phyloP scores from a whole-genome alignment of 2,113 vertebrate species.

The Fregata magnificens region DNA sequence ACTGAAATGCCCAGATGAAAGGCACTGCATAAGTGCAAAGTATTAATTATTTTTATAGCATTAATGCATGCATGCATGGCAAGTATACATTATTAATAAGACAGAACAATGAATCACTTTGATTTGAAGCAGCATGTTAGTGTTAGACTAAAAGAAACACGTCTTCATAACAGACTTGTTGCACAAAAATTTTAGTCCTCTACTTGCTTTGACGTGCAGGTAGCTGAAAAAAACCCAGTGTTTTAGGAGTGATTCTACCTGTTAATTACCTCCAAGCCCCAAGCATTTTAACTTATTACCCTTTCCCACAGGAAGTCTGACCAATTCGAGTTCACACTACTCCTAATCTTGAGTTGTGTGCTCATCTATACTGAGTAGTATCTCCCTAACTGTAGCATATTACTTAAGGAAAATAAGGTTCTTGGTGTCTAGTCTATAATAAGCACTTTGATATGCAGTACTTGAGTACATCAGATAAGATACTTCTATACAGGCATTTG shows the following conservation, averaged over 20 bases:
- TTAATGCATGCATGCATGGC: neutral
- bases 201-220: slow-evolving; percentile 52
- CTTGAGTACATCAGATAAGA: neutral
- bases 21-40: neutral
- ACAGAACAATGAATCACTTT: slow-evolving; percentile 3
- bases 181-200: neutral
- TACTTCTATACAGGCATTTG: neutral
- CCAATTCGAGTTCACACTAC: neutral
- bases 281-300: neutral
- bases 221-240: neutral
- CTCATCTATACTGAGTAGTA: neutral
- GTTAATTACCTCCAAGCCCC: neutral
- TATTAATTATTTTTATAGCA: slow-evolving; percentile 10
- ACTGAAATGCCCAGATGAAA: slow-evolving; percentile 40
- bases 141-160: neutral
- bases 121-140: slow-evolving; percentile 11
- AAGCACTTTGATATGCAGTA: neutral
- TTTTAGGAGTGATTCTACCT: neutral
- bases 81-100: neutral
- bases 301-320: slow-evolving; percentile 16
- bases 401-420: neutral
- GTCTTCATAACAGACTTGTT: neutral
- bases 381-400: neutral
- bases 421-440: neutral
- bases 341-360: neutral